Base-by-base conservation (phyloP, 2,888 invertebrate species). In the Polia nebulosa region DNA sequence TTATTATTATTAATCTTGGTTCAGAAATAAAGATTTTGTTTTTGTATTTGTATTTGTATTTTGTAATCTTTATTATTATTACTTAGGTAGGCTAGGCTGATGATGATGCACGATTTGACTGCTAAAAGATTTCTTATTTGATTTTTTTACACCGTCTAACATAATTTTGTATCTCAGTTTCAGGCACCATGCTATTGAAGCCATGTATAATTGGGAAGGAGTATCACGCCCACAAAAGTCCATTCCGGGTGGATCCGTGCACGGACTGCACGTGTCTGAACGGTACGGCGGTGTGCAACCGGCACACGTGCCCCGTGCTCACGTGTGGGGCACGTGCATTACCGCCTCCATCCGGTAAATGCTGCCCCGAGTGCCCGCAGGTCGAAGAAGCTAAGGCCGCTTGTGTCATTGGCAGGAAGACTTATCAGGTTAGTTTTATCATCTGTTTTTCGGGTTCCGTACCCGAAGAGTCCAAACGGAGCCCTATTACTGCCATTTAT, bases 261-360 rank as follows among this genome's bases (percentile, higher is more conserved):
- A 98, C 99, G 0, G 96, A 97, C 59, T 99, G 99, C 93, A 97
- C 96, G 13, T 99, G 99, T 88, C 89, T 96, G 83, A 97, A 98
- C 84, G 97, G 98, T 51, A 98, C 98, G 6, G 97, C 98, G 0
- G 96, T 98, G 57, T 99, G 99, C 92, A 96, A 96, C 66, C 96
- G 98, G 17, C 96, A 97, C 81, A 97, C 98, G 0, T 99, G 99
- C 85, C 99, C 99, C 0, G 97, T 98, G n/a, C 97, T 98, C 3
- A 96, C 99, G 68, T 98, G 98, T 86, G 99, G 99, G 75, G 97
- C 98, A 0, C 96, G 97, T 0, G 97, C 97, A 32, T 94, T 97
- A 80, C 97, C 96, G 59, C 96, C 96, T 0, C 93, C 96, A 6
- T 96, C 96, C 0, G 97, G 97, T 3, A 97, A 97, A 75, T 98